Base-by-base conservation (phyloP, 2,113 vertebrate genomes). In the Lagopus leucura region DNA sequence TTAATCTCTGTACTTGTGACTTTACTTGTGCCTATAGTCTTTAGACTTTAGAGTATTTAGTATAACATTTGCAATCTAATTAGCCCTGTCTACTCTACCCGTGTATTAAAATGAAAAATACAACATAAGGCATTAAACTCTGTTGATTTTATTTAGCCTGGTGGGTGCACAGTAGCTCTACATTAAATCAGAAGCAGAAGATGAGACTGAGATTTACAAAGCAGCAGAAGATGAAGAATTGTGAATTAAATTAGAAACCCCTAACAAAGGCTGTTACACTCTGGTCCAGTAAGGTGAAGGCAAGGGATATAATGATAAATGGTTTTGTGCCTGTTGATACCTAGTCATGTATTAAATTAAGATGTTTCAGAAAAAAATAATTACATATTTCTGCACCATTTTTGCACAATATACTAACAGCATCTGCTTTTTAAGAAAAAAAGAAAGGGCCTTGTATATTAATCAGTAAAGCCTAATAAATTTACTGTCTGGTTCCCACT, bases 391-490 rank as follows among this genome's bases (percentile, higher is more conserved):
- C 61, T 74, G 30, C 15, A 64, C 4, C 4, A 1, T 88, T 92
- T 93, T 93, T 95, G 36, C 52, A 71, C 61, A 74, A 71, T 78
- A 88, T 93, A 30, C n/a, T 77, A 80, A 52, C 14, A 80, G 34
- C 52, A 61, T 67, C 75, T 80, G 28, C 43, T 65, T 66, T 86
- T 95, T 63, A 84, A 91, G 45, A 81, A 92, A n/a, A 77, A 82
- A 54, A 30, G 9, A 34, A 74, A 81, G 11, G 34, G 16, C 50
- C 82, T 76, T 89, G 32, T 79, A 28, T 95, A 79, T 96, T 95
- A 91, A 91, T 87, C 48, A 84, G 64, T 80, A 93, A 91, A 93
- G 48, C 34, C 50, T 89, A 93, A 94, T 86, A 94, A 93, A 89
- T 92, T 89, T 89, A 80, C 47, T 80, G 32, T 65, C 77, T 61